Percentiles rank a stretch among this genome's conserved stretches.
These are phyloP conservation scores for Phasia obesa DNA, from an alignment of 2,888 invertebrate genomes.

Conservation along the genomic window DNA sequence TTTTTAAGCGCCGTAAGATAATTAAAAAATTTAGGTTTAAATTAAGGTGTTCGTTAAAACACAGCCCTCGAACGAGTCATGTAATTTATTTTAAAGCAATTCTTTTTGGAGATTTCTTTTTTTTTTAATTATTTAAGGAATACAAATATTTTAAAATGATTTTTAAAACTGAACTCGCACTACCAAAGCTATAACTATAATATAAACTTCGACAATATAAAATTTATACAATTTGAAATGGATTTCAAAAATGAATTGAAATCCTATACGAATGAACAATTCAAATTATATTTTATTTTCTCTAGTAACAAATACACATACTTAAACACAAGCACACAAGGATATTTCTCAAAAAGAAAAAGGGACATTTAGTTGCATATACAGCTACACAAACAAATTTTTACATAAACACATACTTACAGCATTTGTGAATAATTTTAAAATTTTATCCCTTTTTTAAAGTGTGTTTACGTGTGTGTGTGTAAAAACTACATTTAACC, in stretches of 20 bases:
- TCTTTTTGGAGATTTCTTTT: neutral
- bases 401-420: slow-evolving; percentile 72
- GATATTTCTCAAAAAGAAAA: slow-evolving; percentile 39
- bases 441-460: slow-evolving; percentile 72
- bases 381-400: slow-evolving; percentile 52
- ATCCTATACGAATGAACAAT: slow-evolving; percentile 77
- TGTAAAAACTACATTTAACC: slow-evolving; percentile 52
- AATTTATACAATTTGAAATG: slow-evolving; percentile 81
- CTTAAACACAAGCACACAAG: slow-evolving; percentile 31
- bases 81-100: too few relatives aligned
- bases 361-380: slow-evolving; percentile 44
- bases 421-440: slow-evolving; percentile 79
- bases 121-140: neutral
- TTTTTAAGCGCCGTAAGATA: too few relatives aligned
- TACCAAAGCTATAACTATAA: slow-evolving; percentile 23
- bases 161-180: neutral
- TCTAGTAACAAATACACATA: slow-evolving; percentile 65
- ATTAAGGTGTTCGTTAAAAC: too few relatives aligned
- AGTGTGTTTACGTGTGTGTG: slow-evolving; percentile 47
- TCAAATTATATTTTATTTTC: slow-evolving; percentile 74
- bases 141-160: neutral
- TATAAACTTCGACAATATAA: slow-evolving; percentile 72
- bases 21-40: too few relatives aligned
- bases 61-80: too few relatives aligned
- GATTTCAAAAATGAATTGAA: slow-evolving; percentile 79